phyloP scores from a whole-genome alignment of 2,888 invertebrate genomes.

The Ophion costatus region DNA sequence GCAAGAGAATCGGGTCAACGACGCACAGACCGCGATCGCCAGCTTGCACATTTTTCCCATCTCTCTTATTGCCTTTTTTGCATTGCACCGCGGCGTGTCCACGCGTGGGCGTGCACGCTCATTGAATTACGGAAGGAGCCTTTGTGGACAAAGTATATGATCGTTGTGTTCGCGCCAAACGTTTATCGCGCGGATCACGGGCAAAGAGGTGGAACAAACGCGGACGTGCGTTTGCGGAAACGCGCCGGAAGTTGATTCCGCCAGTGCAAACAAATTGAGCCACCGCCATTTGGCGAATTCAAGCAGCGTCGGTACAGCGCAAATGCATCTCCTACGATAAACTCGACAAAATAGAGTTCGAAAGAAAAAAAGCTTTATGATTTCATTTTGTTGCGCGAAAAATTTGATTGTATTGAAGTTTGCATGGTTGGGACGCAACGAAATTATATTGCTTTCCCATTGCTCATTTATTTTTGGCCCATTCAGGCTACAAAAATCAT shows the following conservation, averaged over 20 bases:
- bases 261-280: not conserved
- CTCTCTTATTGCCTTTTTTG: slow-evolving; percentile 20
- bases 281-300: not conserved
- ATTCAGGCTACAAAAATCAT: too few species aligned
- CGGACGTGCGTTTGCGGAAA: slow-evolving; percentile 12
- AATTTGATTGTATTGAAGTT: too few species aligned
- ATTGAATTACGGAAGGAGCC: slow-evolving; percentile 13
- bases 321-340: too few species aligned
- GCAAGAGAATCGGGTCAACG: slow-evolving; percentile 57
- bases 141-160: not conserved
- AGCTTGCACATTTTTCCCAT: slow-evolving; percentile 20
- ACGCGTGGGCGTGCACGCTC: slow-evolving; percentile 34
- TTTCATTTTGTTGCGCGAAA: too few species aligned
- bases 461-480: too few species aligned
- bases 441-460: too few species aligned
- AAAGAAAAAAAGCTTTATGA: too few species aligned
- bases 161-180: slow-evolving; percentile 15
- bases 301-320: too few species aligned
- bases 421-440: too few species aligned
- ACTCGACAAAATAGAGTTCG: too few species aligned
- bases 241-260: not conserved
- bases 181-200: slow-evolving; percentile 5
- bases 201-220: not conserved
- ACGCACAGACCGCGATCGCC: slow-evolving; percentile 45
- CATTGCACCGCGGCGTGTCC: not conserved